Conservation (phyloP, 2,797 vertebrate genomes). For the Tinamus major region DNA sequence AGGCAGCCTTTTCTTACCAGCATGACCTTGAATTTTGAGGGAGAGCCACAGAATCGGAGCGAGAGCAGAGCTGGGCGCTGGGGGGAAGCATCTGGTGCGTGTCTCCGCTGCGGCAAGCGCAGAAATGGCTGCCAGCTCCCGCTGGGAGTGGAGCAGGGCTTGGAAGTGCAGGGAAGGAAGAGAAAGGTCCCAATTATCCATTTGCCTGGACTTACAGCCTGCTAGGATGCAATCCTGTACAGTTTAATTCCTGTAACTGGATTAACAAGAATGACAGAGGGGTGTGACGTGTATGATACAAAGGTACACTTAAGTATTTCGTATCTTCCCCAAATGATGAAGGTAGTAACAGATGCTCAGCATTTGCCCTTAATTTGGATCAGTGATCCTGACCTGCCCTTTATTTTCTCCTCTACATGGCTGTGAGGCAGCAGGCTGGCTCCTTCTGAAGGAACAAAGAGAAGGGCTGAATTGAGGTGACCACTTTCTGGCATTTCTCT, state of each 20-base stretch:
- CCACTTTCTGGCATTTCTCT: not conserved
- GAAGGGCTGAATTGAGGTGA: not conserved
- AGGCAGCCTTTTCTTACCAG: accelerated
- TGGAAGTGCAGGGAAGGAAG: not conserved
- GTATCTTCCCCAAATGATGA: not conserved
- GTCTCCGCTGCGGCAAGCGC: not conserved
- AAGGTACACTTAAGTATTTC: not conserved
- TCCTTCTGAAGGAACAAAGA: not conserved
- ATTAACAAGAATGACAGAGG: not conserved
- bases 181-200: accelerated
- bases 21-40: slow-evolving; percentile 21
- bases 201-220: not conserved
- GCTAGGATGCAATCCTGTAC: not conserved
- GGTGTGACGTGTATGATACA: not conserved
- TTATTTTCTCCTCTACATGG: accelerated
- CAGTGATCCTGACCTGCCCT: not conserved
- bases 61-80: not conserved
- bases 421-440: not conserved
- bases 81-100: slow-evolving; percentile 20
- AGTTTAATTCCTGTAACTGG: not conserved
- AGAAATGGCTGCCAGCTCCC: not conserved
- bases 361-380: not conserved
- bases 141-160: not conserved
- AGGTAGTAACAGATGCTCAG: not conserved
- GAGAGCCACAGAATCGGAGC: not conserved